Conservation (phyloP, 2,113 vertebrate species). For the Actinemys pallida region DNA sequence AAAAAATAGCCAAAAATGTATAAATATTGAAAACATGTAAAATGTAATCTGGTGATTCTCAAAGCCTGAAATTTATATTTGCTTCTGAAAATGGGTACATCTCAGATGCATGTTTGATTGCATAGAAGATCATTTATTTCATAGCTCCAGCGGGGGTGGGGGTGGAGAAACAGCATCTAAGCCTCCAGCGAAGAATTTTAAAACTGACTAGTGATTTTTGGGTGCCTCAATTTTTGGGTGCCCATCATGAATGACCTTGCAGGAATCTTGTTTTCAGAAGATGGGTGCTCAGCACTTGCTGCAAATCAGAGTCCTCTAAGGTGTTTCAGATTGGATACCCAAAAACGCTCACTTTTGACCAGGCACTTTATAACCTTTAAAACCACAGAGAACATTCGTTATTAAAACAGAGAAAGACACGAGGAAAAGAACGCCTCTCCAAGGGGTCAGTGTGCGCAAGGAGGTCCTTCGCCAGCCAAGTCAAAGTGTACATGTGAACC, state of each 20-base stretch:
- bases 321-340: neutral
- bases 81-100: neutral
- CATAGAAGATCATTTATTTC: neutral
- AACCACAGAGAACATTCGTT: neutral
- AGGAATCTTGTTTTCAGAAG: neutral
- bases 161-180: neutral
- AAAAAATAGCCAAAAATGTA: neutral
- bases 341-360: neutral
- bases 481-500: neutral
- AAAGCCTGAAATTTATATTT: neutral
- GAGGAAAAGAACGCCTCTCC: neutral
- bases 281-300: rapidly evolving
- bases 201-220: neutral
- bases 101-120: neutral
- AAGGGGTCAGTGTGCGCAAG: neutral
- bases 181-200: neutral
- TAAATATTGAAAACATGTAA: neutral
- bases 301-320: neutral
- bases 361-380: neutral
- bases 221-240: neutral
- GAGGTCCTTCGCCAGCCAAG: neutral
- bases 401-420: neutral
- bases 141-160: neutral
- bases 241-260: neutral
- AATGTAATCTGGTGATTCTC: neutral